phyloP scores from a whole-genome alignment of 1,140 invertebrate species.

The fruit fly (Drosophila melanogaster) region Release_6_plus_ISO1_MT NC_004354.4:1405001-1405500 shows the following conservation, averaged over 20 bases:
- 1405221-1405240: slow-evolving; percentile 26
- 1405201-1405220: slow-evolving; percentile 54
- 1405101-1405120: slow-evolving; percentile 15
- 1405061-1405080: slow-evolving; percentile 75
- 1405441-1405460: neutral
- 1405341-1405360: slow-evolving; percentile 58
- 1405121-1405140: neutral
- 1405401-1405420: no score
- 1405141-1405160: slow-evolving; percentile 71
- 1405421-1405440: no score
- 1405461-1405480: neutral
- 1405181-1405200: slow-evolving; percentile 71
- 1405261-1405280: slow-evolving; percentile 37
- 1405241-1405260: slow-evolving; percentile 64
- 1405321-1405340: slow-evolving; percentile 12
- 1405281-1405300: slow-evolving; percentile 65
- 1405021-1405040: slow-evolving; percentile 72
- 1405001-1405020: slow-evolving; percentile 52
- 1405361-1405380: neutral
- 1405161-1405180: slow-evolving; percentile 77
- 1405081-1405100: slow-evolving; percentile 75
- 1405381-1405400: no score
- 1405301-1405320: slow-evolving; percentile 16
- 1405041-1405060: slow-evolving; percentile 79
- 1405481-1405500: slow-evolving; percentile 11